Evolutionary conservation across 2,797 vertebrate genomes (phyloP).

Genomic region (Triplophysa yarkandensis): DNA sequence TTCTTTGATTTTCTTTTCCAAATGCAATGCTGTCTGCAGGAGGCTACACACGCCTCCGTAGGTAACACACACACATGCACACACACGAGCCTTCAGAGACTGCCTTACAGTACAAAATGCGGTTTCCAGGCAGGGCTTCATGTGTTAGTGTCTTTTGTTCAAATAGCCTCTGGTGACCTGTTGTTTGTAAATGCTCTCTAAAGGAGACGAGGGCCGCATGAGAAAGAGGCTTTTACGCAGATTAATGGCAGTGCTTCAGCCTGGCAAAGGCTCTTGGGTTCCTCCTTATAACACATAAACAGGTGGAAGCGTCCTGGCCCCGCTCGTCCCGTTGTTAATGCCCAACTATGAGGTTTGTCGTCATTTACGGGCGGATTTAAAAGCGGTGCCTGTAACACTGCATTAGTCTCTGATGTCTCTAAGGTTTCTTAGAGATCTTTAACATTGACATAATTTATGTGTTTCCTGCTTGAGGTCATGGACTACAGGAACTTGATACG

Average conservation of each 20-base stretch:
- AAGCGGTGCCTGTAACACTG: constrained; percentile 17
- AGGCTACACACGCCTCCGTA: constrained; percentile 8
- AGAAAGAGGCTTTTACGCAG: constrained; percentile 73
- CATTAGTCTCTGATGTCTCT: constrained; percentile 31
- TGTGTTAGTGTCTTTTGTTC: constrained; percentile 81
- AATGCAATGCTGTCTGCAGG: constrained; percentile 11
- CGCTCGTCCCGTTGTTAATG: constrained; percentile 21
- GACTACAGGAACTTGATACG: constrained; percentile 55
- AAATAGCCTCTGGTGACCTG: constrained; percentile 81
- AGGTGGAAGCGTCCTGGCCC: constrained; percentile 41
- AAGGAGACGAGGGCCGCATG: constrained; percentile 74
- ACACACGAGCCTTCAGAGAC: constrained; percentile 47
- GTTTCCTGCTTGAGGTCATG: constrained; percentile 55
- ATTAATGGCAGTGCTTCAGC: constrained; percentile 74
- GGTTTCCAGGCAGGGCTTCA: constrained; percentile 68
- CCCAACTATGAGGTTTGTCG: background rate
- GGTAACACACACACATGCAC: constrained; percentile 24
- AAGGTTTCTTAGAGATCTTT: constrained; percentile 50
- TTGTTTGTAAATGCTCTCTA: constrained; percentile 77
- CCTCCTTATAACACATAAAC: constrained; percentile 57
- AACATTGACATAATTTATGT: constrained; percentile 56
- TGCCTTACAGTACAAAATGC: constrained; percentile 64
- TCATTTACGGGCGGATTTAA: background rate
- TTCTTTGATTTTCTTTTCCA: constrained; percentile 36
- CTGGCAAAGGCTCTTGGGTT: constrained; percentile 60